Percentiles rank a stretch among this genome's conserved stretches.
phyloP scores from a whole-genome alignment of 2,797 vertebrate species.

The Enteromius argenteus region DNA sequence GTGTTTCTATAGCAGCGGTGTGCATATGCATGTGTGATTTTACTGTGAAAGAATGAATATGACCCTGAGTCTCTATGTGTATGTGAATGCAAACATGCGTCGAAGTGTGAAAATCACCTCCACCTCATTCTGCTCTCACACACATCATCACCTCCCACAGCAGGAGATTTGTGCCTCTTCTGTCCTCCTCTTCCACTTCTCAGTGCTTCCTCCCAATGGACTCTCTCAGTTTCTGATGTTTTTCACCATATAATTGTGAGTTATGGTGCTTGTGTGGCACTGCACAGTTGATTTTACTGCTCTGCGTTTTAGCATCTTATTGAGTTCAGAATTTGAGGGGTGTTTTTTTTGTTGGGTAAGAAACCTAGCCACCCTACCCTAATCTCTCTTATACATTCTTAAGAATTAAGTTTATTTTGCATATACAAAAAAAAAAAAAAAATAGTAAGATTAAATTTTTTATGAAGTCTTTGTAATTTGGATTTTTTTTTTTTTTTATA shows the following conservation, averaged over 20 bases:
- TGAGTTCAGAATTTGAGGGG: background rate
- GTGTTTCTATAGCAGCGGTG: background rate
- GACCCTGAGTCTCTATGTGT: conserved; percentile 5
- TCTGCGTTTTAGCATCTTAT: background rate
- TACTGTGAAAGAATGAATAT: conserved; percentile 3
- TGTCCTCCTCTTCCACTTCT: conserved; percentile 30
- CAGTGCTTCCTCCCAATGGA: conserved; percentile 12
- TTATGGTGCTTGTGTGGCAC: conserved; percentile 16
- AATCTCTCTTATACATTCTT: background rate
- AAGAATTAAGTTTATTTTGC: background rate
- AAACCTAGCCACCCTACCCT: background rate
- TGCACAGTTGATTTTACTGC: background rate
- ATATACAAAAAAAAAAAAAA: too few relatives aligned
- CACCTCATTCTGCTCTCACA: conserved; percentile 12
- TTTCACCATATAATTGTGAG: conserved; percentile 22
- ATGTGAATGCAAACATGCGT: conserved; percentile 22
- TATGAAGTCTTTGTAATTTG: too few relatives aligned
- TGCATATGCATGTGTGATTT: conserved; percentile 10
- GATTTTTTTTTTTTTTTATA: too few relatives aligned
- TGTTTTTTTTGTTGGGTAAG: background rate
- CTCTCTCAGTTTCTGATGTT: conserved; percentile 20
- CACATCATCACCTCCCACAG: conserved; percentile 35
- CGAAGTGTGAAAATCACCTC: conserved; percentile 42
- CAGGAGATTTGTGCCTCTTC: conserved; percentile 46
- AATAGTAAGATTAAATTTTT: too few relatives aligned